Percentiles rank a stretch among this genome's conserved stretches.
Conservation (phyloP, 2,797 vertebrate species). For the Propithecus deckenii region DNA sequence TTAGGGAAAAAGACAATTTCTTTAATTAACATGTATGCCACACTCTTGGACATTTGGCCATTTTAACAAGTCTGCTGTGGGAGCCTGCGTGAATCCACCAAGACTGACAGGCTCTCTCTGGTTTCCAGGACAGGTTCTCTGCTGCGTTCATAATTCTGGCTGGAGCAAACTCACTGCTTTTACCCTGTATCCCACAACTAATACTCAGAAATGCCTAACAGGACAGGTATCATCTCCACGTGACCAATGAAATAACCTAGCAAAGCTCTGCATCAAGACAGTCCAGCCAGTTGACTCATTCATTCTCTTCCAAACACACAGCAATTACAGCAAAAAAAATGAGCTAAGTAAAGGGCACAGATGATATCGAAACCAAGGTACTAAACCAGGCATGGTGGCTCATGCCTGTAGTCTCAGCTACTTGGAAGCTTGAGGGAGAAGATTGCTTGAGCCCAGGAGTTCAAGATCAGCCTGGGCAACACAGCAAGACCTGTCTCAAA, state of each 20-base stretch:
- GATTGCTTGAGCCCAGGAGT: neutral
- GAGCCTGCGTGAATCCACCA: neutral
- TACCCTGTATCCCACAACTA: neutral
- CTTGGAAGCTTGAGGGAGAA: neutral
- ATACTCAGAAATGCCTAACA: neutral
- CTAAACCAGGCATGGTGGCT: too few species aligned
- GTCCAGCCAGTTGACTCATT: neutral
- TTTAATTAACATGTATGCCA: neutral
- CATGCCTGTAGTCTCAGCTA: neutral
- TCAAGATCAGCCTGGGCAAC: neutral
- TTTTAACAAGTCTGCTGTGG: neutral
- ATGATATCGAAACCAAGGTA: neutral
- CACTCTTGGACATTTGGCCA: neutral
- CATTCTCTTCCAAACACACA: neutral
- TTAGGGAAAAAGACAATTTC: neutral
- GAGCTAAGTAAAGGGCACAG: conserved; percentile 10
- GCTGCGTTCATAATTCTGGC: neutral
- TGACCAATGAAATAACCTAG: neutral
- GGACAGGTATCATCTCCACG: neutral
- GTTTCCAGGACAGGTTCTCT: neutral
- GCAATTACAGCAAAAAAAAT: neutral
- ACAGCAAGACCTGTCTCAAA: neutral
- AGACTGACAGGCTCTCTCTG: neutral
- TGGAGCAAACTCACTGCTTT: neutral
- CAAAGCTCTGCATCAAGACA: neutral